These are phyloP conservation scores for Poecilia gillii DNA, from an alignment of 2,797 vertebrate species.

Conservation along the genomic window DNA sequence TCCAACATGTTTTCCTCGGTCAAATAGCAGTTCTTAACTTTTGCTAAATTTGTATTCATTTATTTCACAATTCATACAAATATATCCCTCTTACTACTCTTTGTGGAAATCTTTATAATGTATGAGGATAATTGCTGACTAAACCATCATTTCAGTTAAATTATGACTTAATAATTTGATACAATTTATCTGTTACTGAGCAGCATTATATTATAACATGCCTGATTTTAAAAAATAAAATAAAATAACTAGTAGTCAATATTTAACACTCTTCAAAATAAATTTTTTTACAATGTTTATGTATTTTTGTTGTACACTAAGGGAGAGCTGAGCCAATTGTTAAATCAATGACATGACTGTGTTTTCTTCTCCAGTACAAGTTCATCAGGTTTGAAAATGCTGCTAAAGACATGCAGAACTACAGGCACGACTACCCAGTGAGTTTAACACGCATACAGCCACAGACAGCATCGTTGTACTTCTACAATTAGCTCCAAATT, in stretches of 20 bases:
- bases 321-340: neutral
- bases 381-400: slow-evolving; percentile 79
- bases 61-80: neutral
- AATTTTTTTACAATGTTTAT: neutral
- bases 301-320: neutral
- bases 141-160: neutral
- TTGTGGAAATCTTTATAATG: neutral
- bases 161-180: neutral
- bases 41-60: neutral
- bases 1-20: neutral
- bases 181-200: neutral
- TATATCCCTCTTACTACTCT: neutral
- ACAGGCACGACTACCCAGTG: slow-evolving; percentile 86
- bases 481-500: neutral
- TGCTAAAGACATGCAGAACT: slow-evolving; percentile 85
- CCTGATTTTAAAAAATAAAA: neutral
- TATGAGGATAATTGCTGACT: neutral
- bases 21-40: neutral
- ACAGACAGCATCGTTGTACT: neutral
- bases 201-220: neutral
- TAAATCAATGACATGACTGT: neutral
- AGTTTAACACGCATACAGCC: slow-evolving; percentile 28
- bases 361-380: slow-evolving; percentile 14
- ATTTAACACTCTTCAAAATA: neutral
- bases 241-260: neutral